phyloP scores from a whole-genome alignment of 2,797 vertebrate genomes.

The Fundulus diaphanus region DNA sequence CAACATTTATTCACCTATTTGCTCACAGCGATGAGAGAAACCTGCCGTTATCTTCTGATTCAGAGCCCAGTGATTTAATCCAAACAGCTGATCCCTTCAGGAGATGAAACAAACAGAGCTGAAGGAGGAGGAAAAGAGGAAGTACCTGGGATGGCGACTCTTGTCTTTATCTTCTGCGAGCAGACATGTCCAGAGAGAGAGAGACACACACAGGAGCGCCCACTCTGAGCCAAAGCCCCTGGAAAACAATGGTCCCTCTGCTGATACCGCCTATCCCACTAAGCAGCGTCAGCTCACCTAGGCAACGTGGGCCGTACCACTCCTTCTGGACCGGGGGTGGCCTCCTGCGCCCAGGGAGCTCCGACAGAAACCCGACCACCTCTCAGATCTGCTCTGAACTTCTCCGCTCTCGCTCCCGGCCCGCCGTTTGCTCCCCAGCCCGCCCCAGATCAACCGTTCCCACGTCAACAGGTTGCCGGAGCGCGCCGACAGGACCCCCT shows the following conservation, averaged over 20 bases:
- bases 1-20: background rate
- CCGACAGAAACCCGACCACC: rapidly evolving
- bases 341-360: background rate
- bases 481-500: background rate
- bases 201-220: slow-evolving; percentile 17
- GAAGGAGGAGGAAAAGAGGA: slow-evolving; percentile 1
- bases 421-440: rapidly evolving
- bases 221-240: slow-evolving; percentile 53
- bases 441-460: rapidly evolving
- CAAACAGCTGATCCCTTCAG: slow-evolving; percentile 19
- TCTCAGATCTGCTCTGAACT: background rate
- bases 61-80: no score
- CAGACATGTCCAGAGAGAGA: slow-evolving; percentile 46
- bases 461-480: background rate
- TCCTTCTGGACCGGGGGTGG: slow-evolving; percentile 42
- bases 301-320: slow-evolving; percentile 74
- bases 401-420: rapidly evolving
- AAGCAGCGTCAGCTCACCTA: slow-evolving; percentile 74
- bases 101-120: background rate
- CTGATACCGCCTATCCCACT: slow-evolving; percentile 69
- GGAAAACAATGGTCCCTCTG: slow-evolving; percentile 71
- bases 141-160: slow-evolving; percentile 50
- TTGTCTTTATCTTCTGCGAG: slow-evolving; percentile 37
- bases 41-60: slow-evolving; percentile 20
- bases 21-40: background rate